Conservation (phyloP, 64 coral and sea anemone genomes). For the Exaiptasia diaphana region DNA sequence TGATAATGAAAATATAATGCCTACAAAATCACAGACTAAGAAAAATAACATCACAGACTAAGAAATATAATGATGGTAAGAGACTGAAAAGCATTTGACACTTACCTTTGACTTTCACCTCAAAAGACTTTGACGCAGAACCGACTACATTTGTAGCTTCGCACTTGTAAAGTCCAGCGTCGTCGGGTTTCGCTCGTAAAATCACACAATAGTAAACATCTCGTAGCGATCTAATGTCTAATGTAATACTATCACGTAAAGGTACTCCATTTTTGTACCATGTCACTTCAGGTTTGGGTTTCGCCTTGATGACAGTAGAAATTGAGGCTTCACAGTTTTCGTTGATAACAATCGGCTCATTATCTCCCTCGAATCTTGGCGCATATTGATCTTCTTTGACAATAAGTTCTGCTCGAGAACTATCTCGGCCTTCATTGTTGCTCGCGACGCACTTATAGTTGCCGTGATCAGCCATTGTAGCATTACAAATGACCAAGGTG, state of each 20-base stretch:
- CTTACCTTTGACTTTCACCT: slow-evolving; percentile 58
- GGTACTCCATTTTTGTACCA: slow-evolving; percentile 76
- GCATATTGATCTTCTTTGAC: slow-evolving; percentile 25
- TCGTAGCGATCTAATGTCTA: slow-evolving; percentile 47
- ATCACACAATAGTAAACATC: slow-evolving; percentile 54
- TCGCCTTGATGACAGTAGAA: slow-evolving; percentile 54
- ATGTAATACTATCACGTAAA: slow-evolving; percentile 58
- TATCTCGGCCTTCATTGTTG: slow-evolving; percentile 60
- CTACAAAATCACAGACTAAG: not conserved
- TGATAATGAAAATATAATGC: not conserved
- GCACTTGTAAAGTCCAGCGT: slow-evolving; percentile 81
- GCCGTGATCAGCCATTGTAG: slow-evolving; percentile 34
- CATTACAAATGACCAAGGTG: slow-evolving; percentile 66
- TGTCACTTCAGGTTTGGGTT: slow-evolving; percentile 67
- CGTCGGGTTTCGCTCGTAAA: slow-evolving; percentile 51
- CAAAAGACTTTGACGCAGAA: slow-evolving; percentile 50
- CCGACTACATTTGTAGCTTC: slow-evolving; percentile 79
- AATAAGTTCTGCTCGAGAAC: slow-evolving; percentile 34
- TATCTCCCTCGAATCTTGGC: slow-evolving; percentile 49
- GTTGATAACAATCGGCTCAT: not conserved
- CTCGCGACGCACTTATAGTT: slow-evolving; percentile 66
- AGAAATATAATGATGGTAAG: not conserved
- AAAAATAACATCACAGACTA: not conserved
- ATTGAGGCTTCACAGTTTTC: slow-evolving; percentile 58
- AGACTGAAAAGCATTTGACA: no score